Base-by-base conservation (phyloP, 2,888 invertebrate genomes). In the Alloscopus bannaensis region DNA sequence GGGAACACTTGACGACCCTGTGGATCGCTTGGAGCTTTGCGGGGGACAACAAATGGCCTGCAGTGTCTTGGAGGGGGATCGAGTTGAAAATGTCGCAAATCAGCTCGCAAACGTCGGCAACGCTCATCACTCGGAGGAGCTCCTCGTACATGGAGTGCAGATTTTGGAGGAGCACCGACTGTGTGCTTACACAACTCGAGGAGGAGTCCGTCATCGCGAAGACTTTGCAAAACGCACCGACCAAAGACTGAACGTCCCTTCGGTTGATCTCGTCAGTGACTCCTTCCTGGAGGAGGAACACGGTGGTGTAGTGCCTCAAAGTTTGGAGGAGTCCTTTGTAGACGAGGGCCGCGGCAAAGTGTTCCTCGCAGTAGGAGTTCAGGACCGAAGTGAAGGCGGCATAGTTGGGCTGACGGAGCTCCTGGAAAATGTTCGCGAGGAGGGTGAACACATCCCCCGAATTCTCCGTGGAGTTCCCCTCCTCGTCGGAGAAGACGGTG, bases 301-400 rank as follows among this genome's bases (percentile, higher is more conserved):
- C 95, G 89, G 95, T 79, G 94, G 84, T 82, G 69, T 86, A 85
- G 87, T 96, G 95, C 86, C 95, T 94, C 0, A 97, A 95, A 83
- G 96, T 96, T 13, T 94, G 94, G 59, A 97, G 90, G 0, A 97
- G 90, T 0, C 96, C 96, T 88, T 94, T 94, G 89, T 97, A 97
- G 20, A 97, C 97, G 16, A 98, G 90, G 0, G 97, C 96, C 0
- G 97, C 97, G 0, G 97, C 96, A 89, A 98, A 98, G 88, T 97
- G 97, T 84, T 95, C 94, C 85, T 94, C 94, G 68, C 98, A 96
- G 87, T 98, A 98, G 0, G 95, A 95, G 87, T 98, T 96, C 88
- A 98, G 92, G 0, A 98, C 96, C 0, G 97, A 96, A 85, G 95
- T 93, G 88, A 98, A 98, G 87, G 97, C 96, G 87, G 97, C 95